These are phyloP conservation scores for Myiozetetes cayanensis DNA, from an alignment of 2,113 vertebrate genomes.

Conservation along the genomic window DNA sequence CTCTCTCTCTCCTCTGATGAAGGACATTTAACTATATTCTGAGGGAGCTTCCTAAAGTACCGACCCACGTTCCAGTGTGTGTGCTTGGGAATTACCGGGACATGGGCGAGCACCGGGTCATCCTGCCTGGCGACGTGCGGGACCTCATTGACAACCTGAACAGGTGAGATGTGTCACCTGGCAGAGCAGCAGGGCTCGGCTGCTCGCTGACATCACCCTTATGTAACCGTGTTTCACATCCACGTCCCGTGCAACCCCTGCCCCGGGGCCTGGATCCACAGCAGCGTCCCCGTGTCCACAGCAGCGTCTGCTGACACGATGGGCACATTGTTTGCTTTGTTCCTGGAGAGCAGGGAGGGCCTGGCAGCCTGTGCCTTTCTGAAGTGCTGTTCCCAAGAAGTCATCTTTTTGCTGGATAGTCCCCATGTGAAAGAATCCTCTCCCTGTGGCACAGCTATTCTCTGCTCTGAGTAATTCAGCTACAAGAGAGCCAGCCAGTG, in stretches of 20 bases:
- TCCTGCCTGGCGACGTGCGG: constrained; percentile 89
- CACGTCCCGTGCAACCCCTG: accelerated
- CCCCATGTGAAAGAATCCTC: background rate
- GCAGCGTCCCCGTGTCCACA: accelerated
- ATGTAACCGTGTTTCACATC: accelerated
- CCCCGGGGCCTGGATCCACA: background rate
- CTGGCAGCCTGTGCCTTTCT: background rate
- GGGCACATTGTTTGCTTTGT: background rate
- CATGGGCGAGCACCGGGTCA: constrained; percentile 96
- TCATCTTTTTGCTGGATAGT: background rate
- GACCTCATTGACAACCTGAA: constrained; percentile 87
- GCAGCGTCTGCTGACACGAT: background rate
- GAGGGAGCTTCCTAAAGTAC: constrained; percentile 94
- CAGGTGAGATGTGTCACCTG: constrained; percentile 70
- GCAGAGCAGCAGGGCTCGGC: background rate
- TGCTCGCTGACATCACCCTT: accelerated
- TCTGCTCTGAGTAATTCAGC: background rate
- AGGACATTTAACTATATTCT: constrained; percentile 98
- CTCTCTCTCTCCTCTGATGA: background rate
- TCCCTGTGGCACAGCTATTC: background rate
- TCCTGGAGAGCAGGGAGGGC: background rate
- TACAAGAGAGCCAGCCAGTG: background rate
- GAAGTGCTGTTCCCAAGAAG: background rate
- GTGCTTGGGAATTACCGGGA: constrained; percentile 95
- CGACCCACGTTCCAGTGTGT: constrained; percentile 91